Base-by-base conservation (phyloP, 2,797 vertebrate genomes). In the Gadopsis marmoratus region DNA sequence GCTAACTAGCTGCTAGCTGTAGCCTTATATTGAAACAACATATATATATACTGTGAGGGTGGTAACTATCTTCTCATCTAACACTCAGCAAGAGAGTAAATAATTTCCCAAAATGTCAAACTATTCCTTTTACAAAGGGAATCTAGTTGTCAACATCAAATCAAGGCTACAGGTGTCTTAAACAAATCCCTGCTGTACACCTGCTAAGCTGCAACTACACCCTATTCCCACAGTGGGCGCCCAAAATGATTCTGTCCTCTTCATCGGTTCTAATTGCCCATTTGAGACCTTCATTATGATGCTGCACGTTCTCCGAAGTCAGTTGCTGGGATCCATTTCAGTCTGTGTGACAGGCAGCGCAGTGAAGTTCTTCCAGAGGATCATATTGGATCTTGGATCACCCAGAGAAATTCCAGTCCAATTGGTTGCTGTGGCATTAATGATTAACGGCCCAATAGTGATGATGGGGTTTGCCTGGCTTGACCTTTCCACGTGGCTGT, bases 401-500 rank as follows among this genome's bases (percentile, higher is more conserved):
- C 88, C 62, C 62, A 58, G 70, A 71, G 71, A 85, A 82, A 91
- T 87, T 91, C 88, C 86, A 88, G 45, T 72, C 56, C 88, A 83
- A 89, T 88, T 89, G 89, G 88, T 84, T 86, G 73, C 82, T 67
- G 79, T 76, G 85, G 81, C 73, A 89, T 86, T 88, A 93, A 92
- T 88, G 89, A 93, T 92, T 93, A 91, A 90, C 66, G 1, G 81
- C 83, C 67, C 79, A 51, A 54, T 19, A 29, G 89, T 84, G 86
- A 87, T 74, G 88, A 90, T 86, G 80, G 87, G 82, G 82, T 81
- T 74, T 84, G 81, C 85, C 74, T 71, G 70, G 68, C 77, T 77
- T 93, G 95, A 95, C 94, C 93, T 93, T 94, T 94, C 61, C 81
- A 83, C 75, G 51, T 53, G 86, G 79, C 84, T 85, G 75, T 84